These are phyloP conservation scores for Chironomus striatipennis DNA, from an alignment of 1,140 invertebrate species.

Conservation along the genomic window DNA sequence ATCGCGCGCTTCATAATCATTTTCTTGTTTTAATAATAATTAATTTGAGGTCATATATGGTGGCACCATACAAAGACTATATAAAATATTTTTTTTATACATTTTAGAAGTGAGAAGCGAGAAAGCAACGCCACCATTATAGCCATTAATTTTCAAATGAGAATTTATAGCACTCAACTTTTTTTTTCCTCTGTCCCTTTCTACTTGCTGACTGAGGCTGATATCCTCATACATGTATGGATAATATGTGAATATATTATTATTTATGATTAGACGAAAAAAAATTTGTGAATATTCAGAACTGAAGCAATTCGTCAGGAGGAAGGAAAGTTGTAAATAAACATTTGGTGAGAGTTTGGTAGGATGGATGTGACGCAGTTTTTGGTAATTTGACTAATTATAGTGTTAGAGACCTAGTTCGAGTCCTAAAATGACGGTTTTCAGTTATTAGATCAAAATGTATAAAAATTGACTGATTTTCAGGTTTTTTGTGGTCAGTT, in stretches of 20 bases:
- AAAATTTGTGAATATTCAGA: too few relatives aligned
- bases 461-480: background rate
- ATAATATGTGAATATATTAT: background rate
- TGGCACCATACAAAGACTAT: background rate
- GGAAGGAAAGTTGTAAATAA: too few relatives aligned
- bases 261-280: constrained; percentile 22
- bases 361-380: too few relatives aligned
- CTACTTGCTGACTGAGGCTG: background rate
- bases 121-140: constrained; percentile 5
- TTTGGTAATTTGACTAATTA: too few relatives aligned
- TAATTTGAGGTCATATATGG: constrained; percentile 21
- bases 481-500: background rate
- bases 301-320: too few relatives aligned
- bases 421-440: too few relatives aligned
- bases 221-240: background rate
- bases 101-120: background rate
- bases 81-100: too few relatives aligned
- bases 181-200: background rate
- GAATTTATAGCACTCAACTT: constrained; percentile 18
- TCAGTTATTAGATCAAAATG: too few relatives aligned
- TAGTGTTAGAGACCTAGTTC: too few relatives aligned
- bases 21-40: constrained; percentile 23
- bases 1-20: constrained; percentile 23
- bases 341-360: too few relatives aligned
- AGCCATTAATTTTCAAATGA: constrained; percentile 22